These are phyloP conservation scores for Mesocentrotus franciscanus DNA, from an alignment of 53 echinoderm and acorn worm genomes.

Conservation along the genomic window DNA sequence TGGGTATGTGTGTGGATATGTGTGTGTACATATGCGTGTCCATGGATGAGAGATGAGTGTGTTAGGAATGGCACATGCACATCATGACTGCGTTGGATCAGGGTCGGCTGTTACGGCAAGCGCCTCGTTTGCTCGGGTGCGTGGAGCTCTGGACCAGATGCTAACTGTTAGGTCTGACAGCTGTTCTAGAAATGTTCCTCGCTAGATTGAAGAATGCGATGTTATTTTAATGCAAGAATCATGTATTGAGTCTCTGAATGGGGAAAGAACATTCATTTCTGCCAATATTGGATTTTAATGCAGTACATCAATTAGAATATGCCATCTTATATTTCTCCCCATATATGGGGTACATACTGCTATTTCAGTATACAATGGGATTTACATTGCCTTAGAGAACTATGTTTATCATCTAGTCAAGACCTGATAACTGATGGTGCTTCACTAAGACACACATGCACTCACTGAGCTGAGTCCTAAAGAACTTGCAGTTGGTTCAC, in stretches of 20 bases:
- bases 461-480: slow-evolving; percentile 63
- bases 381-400: slow-evolving; percentile 18
- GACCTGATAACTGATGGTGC: slow-evolving; percentile 59
- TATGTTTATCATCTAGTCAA: neutral
- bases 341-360: neutral
- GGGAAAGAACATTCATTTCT: slow-evolving; percentile 37
- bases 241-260: slow-evolving; percentile 30
- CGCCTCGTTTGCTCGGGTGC: slow-evolving; percentile 43
- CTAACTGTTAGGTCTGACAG: slow-evolving; percentile 13
- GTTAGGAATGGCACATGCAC: neutral
- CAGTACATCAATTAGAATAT: slow-evolving; percentile 45
- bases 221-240: slow-evolving; percentile 8
- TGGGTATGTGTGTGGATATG: neutral
- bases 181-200: neutral
- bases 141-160: slow-evolving; percentile 51
- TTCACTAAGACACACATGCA: slow-evolving; percentile 72
- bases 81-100: slow-evolving; percentile 44
- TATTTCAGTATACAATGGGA: neutral
- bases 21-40: neutral
- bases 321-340: neutral
- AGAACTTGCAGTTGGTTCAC: slow-evolving; percentile 6
- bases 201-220: slow-evolving; percentile 29
- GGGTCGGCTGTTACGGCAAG: slow-evolving; percentile 28
- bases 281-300: slow-evolving; percentile 65
- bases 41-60: neutral